Base-by-base conservation (phyloP, 2,797 vertebrate species). In the Xiphophorus birchmanni region DNA sequence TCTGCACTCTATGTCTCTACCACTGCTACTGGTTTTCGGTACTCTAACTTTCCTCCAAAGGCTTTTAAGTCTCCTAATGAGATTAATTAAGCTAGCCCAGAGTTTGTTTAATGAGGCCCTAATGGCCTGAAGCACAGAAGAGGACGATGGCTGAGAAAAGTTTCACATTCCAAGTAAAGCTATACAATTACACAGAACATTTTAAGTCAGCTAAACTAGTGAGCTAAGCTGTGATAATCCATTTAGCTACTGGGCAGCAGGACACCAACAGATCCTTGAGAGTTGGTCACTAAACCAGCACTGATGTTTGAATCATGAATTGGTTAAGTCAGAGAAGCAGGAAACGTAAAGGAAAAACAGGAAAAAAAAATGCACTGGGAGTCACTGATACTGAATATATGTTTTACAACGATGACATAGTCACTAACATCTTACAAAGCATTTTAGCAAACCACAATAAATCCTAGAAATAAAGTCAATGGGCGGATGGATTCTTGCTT, bases 31-130 rank as follows among this genome's bases (percentile, higher is more conserved):
- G 50, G 50, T 52, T 52, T 9, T 52, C 21, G 9, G 50, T 52
- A 52, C 50, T 52, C 21, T 2, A 50, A 50, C 48, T 50, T 50
- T 83, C 21, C 48, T 87, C 75, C 80, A 80, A 89, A 93, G 91
- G 87, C 92, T 89, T 93, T 90, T 84, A 93, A 91, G 85, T 89
- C 80, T 87, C 71, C 87, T 95, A 91, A 94, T 91, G 85, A 94
- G 91, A 95, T 95, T 92, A 95, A 95, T 95, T 94, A 95, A 89
- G 86, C 32, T 71, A 78, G 86, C 82, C 88, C 86, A 90, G 89
- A 89, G 90, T 94, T 93, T 87, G 86, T 91, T 93, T 94, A 93
- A 95, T 87, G 89, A 94, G 88, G 86, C 83, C 79, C 83, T 54
- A 42, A 84, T 86, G 87, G 90, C 91, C 87, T 82, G 78, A 88